Percentiles rank a stretch among this genome's conserved stretches.
These are phyloP conservation scores for Petrophora chlorosata DNA, from an alignment of 2,888 invertebrate species.

Conservation along the genomic window DNA sequence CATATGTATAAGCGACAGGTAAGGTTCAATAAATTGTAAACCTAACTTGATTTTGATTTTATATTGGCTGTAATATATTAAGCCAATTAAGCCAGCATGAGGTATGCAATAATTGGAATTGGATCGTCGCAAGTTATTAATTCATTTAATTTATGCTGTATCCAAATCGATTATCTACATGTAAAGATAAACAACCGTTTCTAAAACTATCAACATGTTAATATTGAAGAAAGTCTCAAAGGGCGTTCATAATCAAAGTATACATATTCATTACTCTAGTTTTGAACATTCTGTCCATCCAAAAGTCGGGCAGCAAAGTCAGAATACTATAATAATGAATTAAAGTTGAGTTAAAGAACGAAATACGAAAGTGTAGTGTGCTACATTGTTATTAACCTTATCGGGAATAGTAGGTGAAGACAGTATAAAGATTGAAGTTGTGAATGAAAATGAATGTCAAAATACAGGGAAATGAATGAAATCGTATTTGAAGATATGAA, in stretches of 20 bases:
- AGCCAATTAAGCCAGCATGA: too few relatives aligned
- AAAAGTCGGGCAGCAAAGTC: constrained; percentile 13
- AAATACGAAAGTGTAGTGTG: constrained; percentile 18
- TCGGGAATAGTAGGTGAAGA: constrained; percentile 15
- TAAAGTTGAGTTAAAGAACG: constrained; percentile 9
- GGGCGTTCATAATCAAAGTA: constrained; percentile 20
- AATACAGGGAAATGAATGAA: neutral
- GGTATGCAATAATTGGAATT: too few relatives aligned
- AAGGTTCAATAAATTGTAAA: too few relatives aligned
- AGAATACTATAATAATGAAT: constrained; percentile 20
- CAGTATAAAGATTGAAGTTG: neutral
- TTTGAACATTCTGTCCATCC: constrained; percentile 2
- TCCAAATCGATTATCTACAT: neutral
- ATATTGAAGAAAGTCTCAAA: constrained; percentile 23
- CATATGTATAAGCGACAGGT: too few relatives aligned
- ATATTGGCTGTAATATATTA: too few relatives aligned
- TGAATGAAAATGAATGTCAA: neutral
- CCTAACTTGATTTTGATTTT: too few relatives aligned
- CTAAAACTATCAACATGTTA: constrained; percentile 21
- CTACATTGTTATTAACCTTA: constrained; percentile 21
- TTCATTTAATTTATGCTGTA: neutral
- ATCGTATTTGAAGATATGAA: neutral
- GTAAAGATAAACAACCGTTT: neutral
- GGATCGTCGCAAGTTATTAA: too few relatives aligned
- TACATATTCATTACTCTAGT: constrained; percentile 8